phyloP scores from a whole-genome alignment of 2,797 vertebrate genomes.

The Malacoctenus gilli region DNA sequence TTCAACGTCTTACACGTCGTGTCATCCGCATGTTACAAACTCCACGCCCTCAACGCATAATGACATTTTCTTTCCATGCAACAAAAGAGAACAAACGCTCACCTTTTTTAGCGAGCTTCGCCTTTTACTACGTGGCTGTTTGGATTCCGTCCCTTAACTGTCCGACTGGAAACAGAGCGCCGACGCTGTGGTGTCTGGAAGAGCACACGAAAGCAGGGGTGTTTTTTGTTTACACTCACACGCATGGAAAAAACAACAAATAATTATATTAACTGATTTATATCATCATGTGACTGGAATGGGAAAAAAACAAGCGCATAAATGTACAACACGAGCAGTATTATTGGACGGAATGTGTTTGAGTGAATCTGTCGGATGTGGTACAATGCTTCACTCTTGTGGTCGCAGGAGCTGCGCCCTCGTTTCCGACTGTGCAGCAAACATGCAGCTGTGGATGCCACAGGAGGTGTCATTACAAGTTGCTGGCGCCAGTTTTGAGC shows the following conservation, averaged over 20 bases:
- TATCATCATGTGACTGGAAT: no score
- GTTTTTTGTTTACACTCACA: neutral
- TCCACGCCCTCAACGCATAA: neutral
- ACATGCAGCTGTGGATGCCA: no score
- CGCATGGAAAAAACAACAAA: no score
- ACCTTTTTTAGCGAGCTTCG: constrained; percentile 71
- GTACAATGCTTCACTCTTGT: constrained; percentile 21
- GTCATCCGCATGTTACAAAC: neutral
- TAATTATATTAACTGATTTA: no score
- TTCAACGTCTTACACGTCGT: neutral
- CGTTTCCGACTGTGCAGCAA: constrained; percentile 17
- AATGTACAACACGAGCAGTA: constrained; percentile 3
- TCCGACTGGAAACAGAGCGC: constrained; percentile 73
- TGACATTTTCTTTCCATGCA: constrained; percentile 55
- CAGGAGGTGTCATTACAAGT: no score
- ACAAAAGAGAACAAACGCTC: constrained; percentile 53
- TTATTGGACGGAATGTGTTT: no score
- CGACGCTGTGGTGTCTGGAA: neutral
- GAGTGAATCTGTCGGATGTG: no score
- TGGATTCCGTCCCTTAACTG: constrained; percentile 66
- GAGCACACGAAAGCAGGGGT: neutral
- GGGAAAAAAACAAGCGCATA: no score
- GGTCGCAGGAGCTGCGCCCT: constrained; percentile 31
- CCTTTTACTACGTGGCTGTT: constrained; percentile 85
- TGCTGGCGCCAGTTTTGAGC: no score